A percentile compares a stretch with the other conserved stretches of the same genome.
Conservation (phyloP, 2,797 vertebrate species). For the Anomalospiza imberbis region DNA sequence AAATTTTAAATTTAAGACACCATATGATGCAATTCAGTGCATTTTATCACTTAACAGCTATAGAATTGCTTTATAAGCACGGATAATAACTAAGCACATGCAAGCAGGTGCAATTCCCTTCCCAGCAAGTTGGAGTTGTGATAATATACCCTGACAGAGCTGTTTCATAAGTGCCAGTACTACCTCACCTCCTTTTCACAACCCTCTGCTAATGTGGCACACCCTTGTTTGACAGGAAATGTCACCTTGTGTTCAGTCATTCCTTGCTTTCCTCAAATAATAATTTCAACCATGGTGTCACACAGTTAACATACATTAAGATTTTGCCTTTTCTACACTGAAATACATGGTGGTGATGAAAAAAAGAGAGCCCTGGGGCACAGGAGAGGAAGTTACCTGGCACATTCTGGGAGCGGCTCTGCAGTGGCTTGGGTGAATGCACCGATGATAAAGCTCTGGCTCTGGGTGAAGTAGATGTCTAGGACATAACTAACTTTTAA, state of each 20-base stretch:
- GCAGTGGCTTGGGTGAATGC: background rate
- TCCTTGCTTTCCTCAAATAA: background rate
- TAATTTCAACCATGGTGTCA: background rate
- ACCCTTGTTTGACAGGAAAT: conserved; percentile 44
- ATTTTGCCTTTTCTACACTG: background rate
- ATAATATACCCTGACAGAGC: background rate
- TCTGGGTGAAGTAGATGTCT: background rate
- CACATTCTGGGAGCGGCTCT: background rate
- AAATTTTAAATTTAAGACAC: background rate
- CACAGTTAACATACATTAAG: background rate
- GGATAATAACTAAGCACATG: background rate
- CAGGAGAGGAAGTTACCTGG: background rate
- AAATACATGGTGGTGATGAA: background rate
- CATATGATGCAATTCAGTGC: background rate
- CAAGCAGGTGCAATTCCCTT: background rate
- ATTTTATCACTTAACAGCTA: conserved; percentile 20
- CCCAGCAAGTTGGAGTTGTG: background rate
- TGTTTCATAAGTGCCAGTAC: background rate
- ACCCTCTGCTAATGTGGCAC: background rate
- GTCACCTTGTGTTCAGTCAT: background rate
- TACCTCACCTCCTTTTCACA: conserved; percentile 1
- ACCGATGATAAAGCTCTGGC: background rate
- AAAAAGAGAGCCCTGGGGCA: background rate
- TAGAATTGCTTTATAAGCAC: conserved; percentile 34
- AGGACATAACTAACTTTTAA: background rate